phyloP scores from a whole-genome alignment of 2,113 vertebrate species.

The Falco punctatus region DNA sequence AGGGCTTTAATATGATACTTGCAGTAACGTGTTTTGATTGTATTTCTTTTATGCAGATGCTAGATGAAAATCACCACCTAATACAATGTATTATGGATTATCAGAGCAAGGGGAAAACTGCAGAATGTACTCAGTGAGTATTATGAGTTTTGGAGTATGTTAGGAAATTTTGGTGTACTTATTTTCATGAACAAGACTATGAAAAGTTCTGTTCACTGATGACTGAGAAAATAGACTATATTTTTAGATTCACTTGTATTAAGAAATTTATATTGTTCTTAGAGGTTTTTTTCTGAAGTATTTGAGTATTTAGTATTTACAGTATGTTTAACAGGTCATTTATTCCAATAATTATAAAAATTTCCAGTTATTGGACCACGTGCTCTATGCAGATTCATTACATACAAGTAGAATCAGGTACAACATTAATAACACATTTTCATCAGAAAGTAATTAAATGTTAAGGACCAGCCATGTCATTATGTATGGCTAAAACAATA shows the following conservation, averaged over 20 bases:
- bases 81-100: conserved; percentile 98
- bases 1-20: not conserved
- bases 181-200: not conserved
- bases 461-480: not conserved
- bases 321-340: not conserved
- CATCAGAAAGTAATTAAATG: not conserved
- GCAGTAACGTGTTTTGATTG: not conserved
- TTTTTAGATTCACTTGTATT: not conserved
- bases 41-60: conserved; percentile 82
- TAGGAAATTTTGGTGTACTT: not conserved
- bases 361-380: not conserved
- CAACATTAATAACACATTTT: not conserved
- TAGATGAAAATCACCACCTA: conserved; percentile 97
- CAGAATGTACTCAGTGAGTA: conserved; percentile 96
- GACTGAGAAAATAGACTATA: not conserved
- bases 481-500: not conserved
- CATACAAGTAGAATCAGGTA: not conserved
- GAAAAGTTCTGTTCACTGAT: not conserved
- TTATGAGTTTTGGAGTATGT: not conserved
- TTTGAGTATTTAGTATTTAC: not conserved
- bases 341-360: not conserved
- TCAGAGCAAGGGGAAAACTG: conserved; percentile 96
- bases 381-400: not conserved
- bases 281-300: not conserved
- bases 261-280: not conserved